Evolutionary conservation across 2,797 vertebrate species (phyloP).

Genomic region (Malacoraja senta): DNA sequence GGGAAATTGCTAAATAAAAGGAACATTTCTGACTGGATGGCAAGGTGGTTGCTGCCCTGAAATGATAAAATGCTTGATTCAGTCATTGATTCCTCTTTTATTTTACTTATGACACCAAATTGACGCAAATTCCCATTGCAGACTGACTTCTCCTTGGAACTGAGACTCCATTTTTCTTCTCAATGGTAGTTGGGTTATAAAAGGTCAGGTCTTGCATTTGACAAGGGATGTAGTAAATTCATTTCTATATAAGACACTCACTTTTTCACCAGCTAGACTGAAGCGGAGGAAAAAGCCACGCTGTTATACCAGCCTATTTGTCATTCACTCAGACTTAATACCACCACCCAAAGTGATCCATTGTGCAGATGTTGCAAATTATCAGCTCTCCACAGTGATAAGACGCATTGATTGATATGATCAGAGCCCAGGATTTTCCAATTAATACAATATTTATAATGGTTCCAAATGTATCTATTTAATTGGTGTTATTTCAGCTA

Average conservation of each 20-base stretch:
- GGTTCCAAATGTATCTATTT: not conserved
- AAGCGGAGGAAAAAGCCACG: too few species aligned
- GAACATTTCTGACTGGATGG: not conserved
- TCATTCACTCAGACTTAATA: not conserved
- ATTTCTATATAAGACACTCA: not conserved
- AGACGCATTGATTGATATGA: not conserved
- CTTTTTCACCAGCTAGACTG: not conserved
- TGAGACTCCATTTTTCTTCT: not conserved
- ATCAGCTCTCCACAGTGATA: not conserved
- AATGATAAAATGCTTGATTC: constrained; percentile 17
- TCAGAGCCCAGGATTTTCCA: not conserved
- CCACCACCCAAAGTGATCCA: not conserved
- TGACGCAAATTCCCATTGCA: not conserved
- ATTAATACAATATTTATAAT: not conserved
- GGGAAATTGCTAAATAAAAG: constrained; percentile 23
- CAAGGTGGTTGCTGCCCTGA: not conserved
- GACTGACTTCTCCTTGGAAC: not conserved
- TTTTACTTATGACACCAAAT: not conserved
- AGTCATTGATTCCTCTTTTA: not conserved
- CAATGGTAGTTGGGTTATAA: not conserved
- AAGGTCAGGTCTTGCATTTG: not conserved
- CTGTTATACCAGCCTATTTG: not conserved
- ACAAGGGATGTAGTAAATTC: not conserved
- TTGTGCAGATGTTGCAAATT: too few species aligned
- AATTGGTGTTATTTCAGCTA: not conserved